A percentile compares a stretch with the other conserved stretches of the same genome.
phyloP scores from a whole-genome alignment of 2,888 invertebrate species.

The Platerodrilus igneus region DNA sequence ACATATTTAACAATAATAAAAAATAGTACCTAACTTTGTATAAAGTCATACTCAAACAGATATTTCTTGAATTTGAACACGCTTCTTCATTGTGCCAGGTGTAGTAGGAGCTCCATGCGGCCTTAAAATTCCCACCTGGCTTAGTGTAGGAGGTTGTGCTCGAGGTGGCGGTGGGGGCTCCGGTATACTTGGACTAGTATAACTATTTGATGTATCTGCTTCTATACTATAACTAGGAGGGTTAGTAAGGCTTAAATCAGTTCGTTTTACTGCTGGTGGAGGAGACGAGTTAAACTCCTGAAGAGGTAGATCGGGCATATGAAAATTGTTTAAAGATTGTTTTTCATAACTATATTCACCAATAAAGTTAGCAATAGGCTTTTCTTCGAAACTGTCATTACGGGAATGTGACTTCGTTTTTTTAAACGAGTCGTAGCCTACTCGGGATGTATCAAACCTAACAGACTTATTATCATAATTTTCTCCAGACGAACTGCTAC shows the following conservation, averaged over 20 bases:
- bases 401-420: constrained; percentile 51
- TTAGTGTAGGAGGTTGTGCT: constrained; percentile 44
- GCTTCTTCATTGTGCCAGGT: constrained; percentile 77
- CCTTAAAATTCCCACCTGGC: constrained; percentile 59
- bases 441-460: constrained; percentile 27
- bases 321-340: constrained; percentile 55
- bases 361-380: constrained; percentile 53
- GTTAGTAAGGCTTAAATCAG: constrained; percentile 41
- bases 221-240: constrained; percentile 38
- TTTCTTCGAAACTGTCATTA: constrained; percentile 55
- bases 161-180: constrained; percentile 61
- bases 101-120: constrained; percentile 60
- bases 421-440: constrained; percentile 37
- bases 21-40: constrained; percentile 10
- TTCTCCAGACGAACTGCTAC: constrained; percentile 58
- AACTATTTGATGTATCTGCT: constrained; percentile 33
- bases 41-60: constrained; percentile 62
- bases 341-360: constrained; percentile 65
- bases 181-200: constrained; percentile 50
- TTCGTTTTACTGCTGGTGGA: constrained; percentile 52
- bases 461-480: constrained; percentile 55
- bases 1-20: constrained; percentile 17
- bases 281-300: constrained; percentile 60
- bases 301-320: constrained; percentile 60
- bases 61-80: constrained; percentile 90